Evolutionary conservation across 2,113 vertebrate species (phyloP).

Genomic region (Amazona vittata): DNA sequence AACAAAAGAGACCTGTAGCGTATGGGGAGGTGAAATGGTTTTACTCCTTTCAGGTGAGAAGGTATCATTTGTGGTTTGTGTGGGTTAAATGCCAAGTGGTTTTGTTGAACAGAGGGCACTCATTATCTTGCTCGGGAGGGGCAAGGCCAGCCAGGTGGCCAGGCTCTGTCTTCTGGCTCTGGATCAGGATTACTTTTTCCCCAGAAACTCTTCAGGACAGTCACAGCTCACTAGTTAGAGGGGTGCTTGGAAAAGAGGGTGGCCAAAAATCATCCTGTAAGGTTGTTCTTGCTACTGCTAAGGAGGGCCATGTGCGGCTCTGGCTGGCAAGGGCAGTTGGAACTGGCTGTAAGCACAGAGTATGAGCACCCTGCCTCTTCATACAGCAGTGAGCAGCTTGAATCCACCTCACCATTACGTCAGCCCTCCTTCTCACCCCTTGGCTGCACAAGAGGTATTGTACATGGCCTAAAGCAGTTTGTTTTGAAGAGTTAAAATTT

Average conservation of each 20-base stretch:
- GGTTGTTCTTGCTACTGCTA: background rate
- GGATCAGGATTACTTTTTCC: background rate
- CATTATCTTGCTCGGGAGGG: background rate
- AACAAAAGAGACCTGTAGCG: background rate
- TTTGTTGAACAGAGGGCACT: background rate
- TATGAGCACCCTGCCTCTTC: background rate
- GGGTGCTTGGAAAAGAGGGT: background rate
- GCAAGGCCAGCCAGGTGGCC: background rate
- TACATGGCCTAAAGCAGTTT: background rate
- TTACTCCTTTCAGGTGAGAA: background rate
- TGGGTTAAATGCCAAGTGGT: background rate
- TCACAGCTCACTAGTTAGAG: background rate
- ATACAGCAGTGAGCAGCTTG: background rate
- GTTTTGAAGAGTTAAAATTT: background rate
- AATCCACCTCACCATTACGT: background rate
- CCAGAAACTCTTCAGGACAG: background rate
- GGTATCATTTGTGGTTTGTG: background rate
- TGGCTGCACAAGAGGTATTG: background rate
- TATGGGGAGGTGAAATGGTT: background rate
- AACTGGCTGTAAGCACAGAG: background rate
- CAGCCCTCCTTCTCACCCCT: background rate
- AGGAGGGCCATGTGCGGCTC: rapidly evolving
- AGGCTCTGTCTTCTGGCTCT: background rate
- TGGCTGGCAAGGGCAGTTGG: background rate
- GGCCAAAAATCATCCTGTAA: background rate